Base-by-base conservation (phyloP, 35 echinoderm and acorn worm species). In the Ophioderma brevispina region DNA sequence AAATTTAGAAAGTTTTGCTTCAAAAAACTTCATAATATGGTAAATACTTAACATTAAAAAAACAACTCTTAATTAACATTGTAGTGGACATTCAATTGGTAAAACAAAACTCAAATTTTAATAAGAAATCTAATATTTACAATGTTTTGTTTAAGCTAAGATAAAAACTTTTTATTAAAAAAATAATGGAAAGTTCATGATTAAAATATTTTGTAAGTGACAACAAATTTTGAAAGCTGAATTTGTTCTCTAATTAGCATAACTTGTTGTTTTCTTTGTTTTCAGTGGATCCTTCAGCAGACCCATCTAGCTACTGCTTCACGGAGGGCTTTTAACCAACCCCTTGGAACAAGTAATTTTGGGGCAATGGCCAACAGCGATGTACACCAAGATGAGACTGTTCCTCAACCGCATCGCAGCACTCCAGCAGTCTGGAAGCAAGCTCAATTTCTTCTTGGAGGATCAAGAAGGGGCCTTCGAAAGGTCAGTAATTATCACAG, bases 391-490 rank as follows among this genome's bases (percentile, higher is more conserved):
- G 94, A 96, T 49, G 59, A 78, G 13, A 75, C 86, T 0, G 55
- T 85, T 35, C 83, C 90, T 32, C 89, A 92, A 14, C 75, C 95
- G 39, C 81, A 94, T 75, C 43, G 92, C 25, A 86, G 79, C 21
- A 88, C 92, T 8, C 64, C 89, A 14, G 85, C 94, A 21, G 39
- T 87, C 8, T 40, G 81, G 17, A 78, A 97, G 32, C 91, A 92
- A 1, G 86, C 91, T 42, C 81, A 94, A 52, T 94, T 94, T 39
- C 64, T 94, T 77, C n/a, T n/a, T n/a, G 95, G 95, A 4, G 80
- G 94, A 64, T 37, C 87, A n/a, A 38, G 77, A 37, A 92, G 95
- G 23, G 78, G 89, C 5, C 89, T 97, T 11, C 88, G 87, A 89
- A 97, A 94, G 88, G 95, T 97, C 34, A 85, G n/a, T 28, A 70